These are phyloP conservation scores for Tapirus indicus DNA, from an alignment of 2,797 vertebrate genomes.

Conservation along the genomic window DNA sequence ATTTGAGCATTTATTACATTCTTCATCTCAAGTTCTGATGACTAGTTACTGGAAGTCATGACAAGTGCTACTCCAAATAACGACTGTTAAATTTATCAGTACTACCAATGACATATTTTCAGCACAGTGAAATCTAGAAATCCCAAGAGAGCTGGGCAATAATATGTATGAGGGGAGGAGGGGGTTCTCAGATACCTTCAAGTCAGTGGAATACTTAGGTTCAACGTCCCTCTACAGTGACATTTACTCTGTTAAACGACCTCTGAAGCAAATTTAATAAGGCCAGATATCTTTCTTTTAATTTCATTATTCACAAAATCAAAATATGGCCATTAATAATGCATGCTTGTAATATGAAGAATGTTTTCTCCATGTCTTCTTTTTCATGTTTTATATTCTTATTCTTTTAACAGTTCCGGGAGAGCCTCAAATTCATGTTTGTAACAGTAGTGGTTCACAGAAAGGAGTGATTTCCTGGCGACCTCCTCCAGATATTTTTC, in stretches of 20 bases:
- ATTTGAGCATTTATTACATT: neutral
- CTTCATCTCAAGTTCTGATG: neutral
- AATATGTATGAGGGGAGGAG: neutral
- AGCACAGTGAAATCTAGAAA: neutral
- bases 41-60: neutral
- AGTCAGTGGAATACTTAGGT: neutral
- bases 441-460: accelerated
- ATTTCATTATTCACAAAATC: neutral
- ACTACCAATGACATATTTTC: neutral
- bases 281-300: neutral
- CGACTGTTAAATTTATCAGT: too few species aligned
- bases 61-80: neutral
- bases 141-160: neutral
- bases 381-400: slow-evolving; percentile 22
- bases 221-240: neutral
- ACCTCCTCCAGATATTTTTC: accelerated
- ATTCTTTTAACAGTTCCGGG: slow-evolving; percentile 52
- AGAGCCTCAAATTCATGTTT: accelerated
- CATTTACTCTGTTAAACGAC: neutral
- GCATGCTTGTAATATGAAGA: neutral
- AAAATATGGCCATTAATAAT: neutral
- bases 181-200: neutral
- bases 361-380: neutral
- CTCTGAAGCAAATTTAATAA: neutral
- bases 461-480: accelerated